These are phyloP conservation scores for Disparrhopalites patrizii DNA, from an alignment of 2,888 invertebrate species.

Conservation along the genomic window DNA sequence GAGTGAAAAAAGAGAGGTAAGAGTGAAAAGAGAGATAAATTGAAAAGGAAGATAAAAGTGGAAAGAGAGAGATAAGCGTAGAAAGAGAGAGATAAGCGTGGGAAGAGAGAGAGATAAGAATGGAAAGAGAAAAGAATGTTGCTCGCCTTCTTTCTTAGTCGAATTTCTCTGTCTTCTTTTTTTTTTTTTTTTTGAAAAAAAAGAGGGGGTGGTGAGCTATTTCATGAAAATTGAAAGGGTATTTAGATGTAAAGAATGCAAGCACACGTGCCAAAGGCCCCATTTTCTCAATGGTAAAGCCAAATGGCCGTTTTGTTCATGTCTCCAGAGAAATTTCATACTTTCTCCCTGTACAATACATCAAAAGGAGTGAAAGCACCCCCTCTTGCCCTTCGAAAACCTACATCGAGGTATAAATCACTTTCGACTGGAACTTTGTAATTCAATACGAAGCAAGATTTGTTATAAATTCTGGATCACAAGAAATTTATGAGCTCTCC, in stretches of 20 bases:
- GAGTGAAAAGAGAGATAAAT: background rate
- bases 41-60: background rate
- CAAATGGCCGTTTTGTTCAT: conserved; percentile 16
- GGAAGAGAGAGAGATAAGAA: too few species aligned
- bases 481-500: conserved; percentile 46
- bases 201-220: conserved; percentile 13
- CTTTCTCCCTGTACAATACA: conserved; percentile 28
- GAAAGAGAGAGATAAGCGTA: too few species aligned
- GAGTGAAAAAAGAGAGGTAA: background rate
- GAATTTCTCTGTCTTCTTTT: too few species aligned
- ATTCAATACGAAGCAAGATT: conserved; percentile 47
- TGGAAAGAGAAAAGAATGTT: too few species aligned
- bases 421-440: conserved; percentile 48
- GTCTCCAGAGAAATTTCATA: conserved; percentile 23
- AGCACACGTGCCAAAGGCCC: conserved; percentile 25
- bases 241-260: conserved; percentile 26
- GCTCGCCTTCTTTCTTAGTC: too few species aligned
- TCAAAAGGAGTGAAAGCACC: conserved; percentile 28
- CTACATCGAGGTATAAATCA: conserved; percentile 44
- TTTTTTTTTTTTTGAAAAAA: too few species aligned
- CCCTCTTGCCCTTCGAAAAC: conserved; percentile 23
- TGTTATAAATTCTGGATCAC: conserved; percentile 48
- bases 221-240: conserved; percentile 26
- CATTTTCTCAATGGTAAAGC: conserved; percentile 24
- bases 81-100: too few species aligned